phyloP scores from a whole-genome alignment of 2,797 vertebrate species.

The Chaetophractus vellerosus region DNA sequence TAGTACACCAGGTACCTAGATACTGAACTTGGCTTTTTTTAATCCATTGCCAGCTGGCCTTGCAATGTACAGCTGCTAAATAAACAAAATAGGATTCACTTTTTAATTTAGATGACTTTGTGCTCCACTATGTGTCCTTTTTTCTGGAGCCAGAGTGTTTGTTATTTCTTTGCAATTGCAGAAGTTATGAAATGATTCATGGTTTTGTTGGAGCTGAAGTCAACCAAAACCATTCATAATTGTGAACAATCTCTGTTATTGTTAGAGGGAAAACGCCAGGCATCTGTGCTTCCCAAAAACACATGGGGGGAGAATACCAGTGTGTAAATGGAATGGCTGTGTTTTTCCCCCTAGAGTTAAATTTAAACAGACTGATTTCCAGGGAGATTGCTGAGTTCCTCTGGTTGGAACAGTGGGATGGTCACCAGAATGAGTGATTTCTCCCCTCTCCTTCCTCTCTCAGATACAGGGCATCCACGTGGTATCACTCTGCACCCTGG shows the following conservation, averaged over 20 bases:
- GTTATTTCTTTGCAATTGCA: slow-evolving; percentile 85
- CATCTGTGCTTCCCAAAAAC: slow-evolving; percentile 82
- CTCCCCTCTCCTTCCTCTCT: not conserved
- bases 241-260: slow-evolving; percentile 87
- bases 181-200: slow-evolving; percentile 87
- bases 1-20: slow-evolving; percentile 46
- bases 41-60: slow-evolving; percentile 50
- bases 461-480: not conserved
- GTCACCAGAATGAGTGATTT: slow-evolving; percentile 20
- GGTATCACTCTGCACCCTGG: not conserved
- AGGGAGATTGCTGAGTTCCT: slow-evolving; percentile 62
- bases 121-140: slow-evolving; percentile 66
- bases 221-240: slow-evolving; percentile 83
- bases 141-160: slow-evolving; percentile 58
- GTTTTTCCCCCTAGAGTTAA: slow-evolving; percentile 75
- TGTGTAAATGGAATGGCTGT: slow-evolving; percentile 85
- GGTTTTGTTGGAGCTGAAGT: slow-evolving; percentile 85
- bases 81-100: slow-evolving; percentile 26
- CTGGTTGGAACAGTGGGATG: slow-evolving; percentile 37
- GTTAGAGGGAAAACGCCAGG: slow-evolving; percentile 85
- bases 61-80: slow-evolving; percentile 64
- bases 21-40: not conserved
- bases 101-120: slow-evolving; percentile 72
- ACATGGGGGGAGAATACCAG: slow-evolving; percentile 83
- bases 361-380: slow-evolving; percentile 78